Evolutionary conservation across 2,888 invertebrate genomes (phyloP).

Genomic region (Micropterix aruncella): DNA sequence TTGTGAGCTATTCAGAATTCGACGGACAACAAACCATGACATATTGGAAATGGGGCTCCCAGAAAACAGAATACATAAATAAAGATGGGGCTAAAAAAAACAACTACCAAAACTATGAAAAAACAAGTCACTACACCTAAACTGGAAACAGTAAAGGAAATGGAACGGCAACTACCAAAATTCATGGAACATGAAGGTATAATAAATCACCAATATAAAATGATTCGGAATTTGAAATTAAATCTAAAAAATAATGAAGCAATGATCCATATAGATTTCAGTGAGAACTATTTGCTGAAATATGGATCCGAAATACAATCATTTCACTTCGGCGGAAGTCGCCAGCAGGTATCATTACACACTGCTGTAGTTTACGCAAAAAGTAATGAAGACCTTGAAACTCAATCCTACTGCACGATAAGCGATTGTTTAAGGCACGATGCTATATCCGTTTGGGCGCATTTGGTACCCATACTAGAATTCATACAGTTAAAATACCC

Average conservation of each 20-base stretch:
- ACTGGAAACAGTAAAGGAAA: slow-evolving; percentile 1
- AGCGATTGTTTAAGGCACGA: background rate
- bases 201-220: slow-evolving; percentile 2
- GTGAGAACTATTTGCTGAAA: slow-evolving; percentile 1
- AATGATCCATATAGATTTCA: background rate
- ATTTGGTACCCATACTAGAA: slow-evolving; percentile 1
- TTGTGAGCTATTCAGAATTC: slow-evolving; percentile 2
- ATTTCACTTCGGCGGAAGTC: slow-evolving; percentile 2
- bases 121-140: slow-evolving; percentile 1
- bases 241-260: slow-evolving; percentile 2
- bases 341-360: slow-evolving; percentile 2
- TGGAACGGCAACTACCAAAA: slow-evolving; percentile 2
- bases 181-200: slow-evolving; percentile 1
- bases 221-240: background rate
- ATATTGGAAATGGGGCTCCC: slow-evolving; percentile 2
- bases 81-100: slow-evolving; percentile 1
- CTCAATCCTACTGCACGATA: slow-evolving; percentile 2
- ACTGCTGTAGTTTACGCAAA: slow-evolving; percentile 2
- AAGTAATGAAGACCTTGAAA: slow-evolving; percentile 1
- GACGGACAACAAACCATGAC: slow-evolving; percentile 1
- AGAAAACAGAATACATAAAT: slow-evolving; percentile 1
- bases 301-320: slow-evolving; percentile 1
- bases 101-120: slow-evolving; percentile 1
- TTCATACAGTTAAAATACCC: slow-evolving; percentile 2
- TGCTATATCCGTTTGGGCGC: slow-evolving; percentile 1